phyloP scores from a whole-genome alignment of 2,888 invertebrate species.

The Cartodere bifasciata region DNA sequence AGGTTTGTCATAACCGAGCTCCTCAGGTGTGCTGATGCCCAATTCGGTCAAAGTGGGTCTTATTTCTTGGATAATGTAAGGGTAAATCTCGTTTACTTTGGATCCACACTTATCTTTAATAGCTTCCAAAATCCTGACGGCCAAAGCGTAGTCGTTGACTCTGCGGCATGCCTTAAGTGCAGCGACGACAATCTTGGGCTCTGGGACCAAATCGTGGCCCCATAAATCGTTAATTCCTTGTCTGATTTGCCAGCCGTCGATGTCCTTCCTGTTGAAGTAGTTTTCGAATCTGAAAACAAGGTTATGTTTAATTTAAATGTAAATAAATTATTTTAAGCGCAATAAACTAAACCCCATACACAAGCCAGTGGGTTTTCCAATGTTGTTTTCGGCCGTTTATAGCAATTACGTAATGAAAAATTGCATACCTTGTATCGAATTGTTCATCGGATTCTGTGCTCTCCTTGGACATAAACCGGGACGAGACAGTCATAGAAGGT shows the following conservation, averaged over 20 bases:
- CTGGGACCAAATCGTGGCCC: slow-evolving; percentile 86
- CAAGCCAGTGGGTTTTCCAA: background rate
- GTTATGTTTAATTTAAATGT: background rate
- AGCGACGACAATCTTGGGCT: slow-evolving; percentile 77
- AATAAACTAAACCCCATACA: background rate
- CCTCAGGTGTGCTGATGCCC: slow-evolving; percentile 87
- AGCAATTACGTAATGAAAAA: slow-evolving; percentile 26
- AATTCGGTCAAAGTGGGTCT: slow-evolving; percentile 85
- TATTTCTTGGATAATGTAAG: slow-evolving; percentile 81
- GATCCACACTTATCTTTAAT: slow-evolving; percentile 79
- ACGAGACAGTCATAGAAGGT: slow-evolving; percentile 18
- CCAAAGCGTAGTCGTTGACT: slow-evolving; percentile 87
- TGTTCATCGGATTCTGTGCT: slow-evolving; percentile 68
- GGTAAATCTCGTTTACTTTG: slow-evolving; percentile 65
- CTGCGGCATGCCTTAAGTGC: slow-evolving; percentile 84
- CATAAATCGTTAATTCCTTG: slow-evolving; percentile 81
- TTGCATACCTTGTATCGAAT: slow-evolving; percentile 66
- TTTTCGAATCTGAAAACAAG: slow-evolving; percentile 52
- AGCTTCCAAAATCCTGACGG: slow-evolving; percentile 85
- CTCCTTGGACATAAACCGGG: slow-evolving; percentile 30
- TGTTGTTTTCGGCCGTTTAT: background rate
- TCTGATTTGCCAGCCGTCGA: slow-evolving; percentile 91
- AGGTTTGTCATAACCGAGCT: slow-evolving; percentile 94
- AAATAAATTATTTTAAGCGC: background rate
- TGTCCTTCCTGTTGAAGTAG: slow-evolving; percentile 74